A percentile compares a stretch with the other conserved stretches of the same genome.
Evolutionary conservation across 2,888 invertebrate genomes (phyloP).

Genomic region (Lasioglossum vierecki): DNA sequence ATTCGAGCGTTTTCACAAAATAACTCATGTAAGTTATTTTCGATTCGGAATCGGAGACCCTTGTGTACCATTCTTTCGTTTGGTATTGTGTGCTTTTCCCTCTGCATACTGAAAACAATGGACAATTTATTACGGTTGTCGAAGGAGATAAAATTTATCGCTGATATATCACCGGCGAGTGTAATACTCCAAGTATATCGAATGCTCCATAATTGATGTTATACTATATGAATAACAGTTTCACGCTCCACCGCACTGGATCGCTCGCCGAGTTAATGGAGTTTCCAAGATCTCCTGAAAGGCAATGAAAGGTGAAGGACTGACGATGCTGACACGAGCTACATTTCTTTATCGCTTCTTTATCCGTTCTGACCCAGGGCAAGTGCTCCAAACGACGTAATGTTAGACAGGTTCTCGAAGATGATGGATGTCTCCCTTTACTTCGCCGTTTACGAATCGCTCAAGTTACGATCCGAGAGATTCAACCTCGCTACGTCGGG

Average conservation of each 20-base stretch:
- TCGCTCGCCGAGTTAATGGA: conserved; percentile 63
- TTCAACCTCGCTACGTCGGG: conserved; percentile 49
- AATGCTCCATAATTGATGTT: conserved; percentile 40
- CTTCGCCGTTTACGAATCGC: conserved; percentile 68
- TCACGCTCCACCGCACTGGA: conserved; percentile 44
- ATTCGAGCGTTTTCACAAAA: background rate
- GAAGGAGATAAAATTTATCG: background rate
- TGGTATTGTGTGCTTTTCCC: background rate
- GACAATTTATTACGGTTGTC: conserved; percentile 21
- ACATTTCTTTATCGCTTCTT: conserved; percentile 71
- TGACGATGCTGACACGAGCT: conserved; percentile 71
- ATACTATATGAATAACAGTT: conserved; percentile 52
- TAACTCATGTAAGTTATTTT: conserved; percentile 21
- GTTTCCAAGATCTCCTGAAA: conserved; percentile 66
- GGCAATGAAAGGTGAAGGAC: conserved; percentile 69
- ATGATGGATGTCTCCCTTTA: conserved; percentile 74
- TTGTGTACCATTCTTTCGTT: conserved; percentile 13
- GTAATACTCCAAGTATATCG: conserved; percentile 11
- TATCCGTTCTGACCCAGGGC: conserved; percentile 69
- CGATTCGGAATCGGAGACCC: background rate
- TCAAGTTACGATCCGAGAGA: conserved; percentile 63
- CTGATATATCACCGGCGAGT: background rate
- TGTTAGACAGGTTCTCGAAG: conserved; percentile 72
- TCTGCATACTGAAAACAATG: conserved; percentile 12
- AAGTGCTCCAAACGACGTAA: conserved; percentile 67